A percentile compares a stretch with the other conserved stretches of the same genome.
Conservation (phyloP, 2,113 vertebrate genomes). For the Thermophis baileyi region DNA sequence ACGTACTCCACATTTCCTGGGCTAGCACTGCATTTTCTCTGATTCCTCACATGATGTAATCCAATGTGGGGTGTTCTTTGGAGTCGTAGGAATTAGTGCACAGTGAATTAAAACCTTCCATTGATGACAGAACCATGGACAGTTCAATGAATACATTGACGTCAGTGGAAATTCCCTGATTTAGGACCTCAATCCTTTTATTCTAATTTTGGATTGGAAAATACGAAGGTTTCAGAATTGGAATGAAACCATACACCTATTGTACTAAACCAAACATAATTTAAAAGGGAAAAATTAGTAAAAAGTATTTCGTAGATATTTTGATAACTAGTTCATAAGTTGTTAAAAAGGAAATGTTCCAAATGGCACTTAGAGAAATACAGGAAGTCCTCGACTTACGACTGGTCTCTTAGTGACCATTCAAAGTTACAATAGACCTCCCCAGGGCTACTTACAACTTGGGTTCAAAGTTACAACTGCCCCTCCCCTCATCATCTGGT, state of each 20-base stretch:
- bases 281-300: neutral
- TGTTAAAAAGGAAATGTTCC: neutral
- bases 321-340: neutral
- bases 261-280: neutral
- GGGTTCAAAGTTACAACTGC: neutral
- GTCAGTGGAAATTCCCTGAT: neutral
- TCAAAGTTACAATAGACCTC: neutral
- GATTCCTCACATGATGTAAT: neutral
- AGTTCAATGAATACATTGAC: neutral
- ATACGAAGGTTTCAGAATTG: neutral
- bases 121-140: neutral
- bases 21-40: neutral
- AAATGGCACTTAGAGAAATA: neutral
- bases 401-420: neutral
- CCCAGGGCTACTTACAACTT: neutral
- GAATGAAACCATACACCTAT: neutral
- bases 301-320: neutral
- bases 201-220: neutral
- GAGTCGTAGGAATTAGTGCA: neutral
- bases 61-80: neutral
- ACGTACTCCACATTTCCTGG: neutral
- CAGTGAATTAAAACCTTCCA: neutral
- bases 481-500: neutral
- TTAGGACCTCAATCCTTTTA: neutral
- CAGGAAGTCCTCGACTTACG: neutral